Base-by-base conservation (phyloP, 2,797 vertebrate genomes). In the Coilia nasus region DNA sequence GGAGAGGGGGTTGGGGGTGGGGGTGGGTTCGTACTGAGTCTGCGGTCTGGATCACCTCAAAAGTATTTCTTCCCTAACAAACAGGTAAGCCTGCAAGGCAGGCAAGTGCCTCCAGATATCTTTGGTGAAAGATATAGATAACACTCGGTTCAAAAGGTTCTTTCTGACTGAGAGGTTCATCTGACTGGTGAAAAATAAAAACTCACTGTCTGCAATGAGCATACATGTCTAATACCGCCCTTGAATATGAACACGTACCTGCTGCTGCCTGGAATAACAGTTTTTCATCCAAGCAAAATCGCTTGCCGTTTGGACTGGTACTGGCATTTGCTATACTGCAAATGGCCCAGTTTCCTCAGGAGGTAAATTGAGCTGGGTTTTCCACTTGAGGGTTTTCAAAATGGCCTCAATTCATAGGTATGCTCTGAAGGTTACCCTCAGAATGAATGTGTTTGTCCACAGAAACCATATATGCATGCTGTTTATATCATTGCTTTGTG, bases 1-100 rank as follows among this genome's bases (percentile, higher is more conserved):
- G 31, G 46, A 47, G 46, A 47, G 46, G 14, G 50, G 14, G 50
- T 9, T 2, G 50, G 50, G 9, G 7, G 50, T 3, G 2, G 50
- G 50, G 3, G 14, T 28, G 71, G 87, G 84, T 85, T 83, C 86
- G 57, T 82, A 28, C 50, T 6, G 57, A 78, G n/a, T 50, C 54
- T 62, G 71, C 31, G 17, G 71, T 78, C 71, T 78, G 71, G 71
- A 41, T 78, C 35, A 78, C 71, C 71, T 78, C 71, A 78, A 78
- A 78, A 78, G 71, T 78, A 78, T 78, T 78, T 78, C 71, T 78
- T 78, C 21, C 17, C 71, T 78, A 78, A 78, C 71, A 78, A 78
- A 78, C 71, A 78, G 71, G 71, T 78, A 78, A 78, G 71, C 35
- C 71, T 44, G 50, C 50, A 47, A 31, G 31, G 67, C 67, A 75